These are phyloP conservation scores for Thera britannica DNA, from an alignment of 2,888 invertebrate genomes.

Conservation along the genomic window DNA sequence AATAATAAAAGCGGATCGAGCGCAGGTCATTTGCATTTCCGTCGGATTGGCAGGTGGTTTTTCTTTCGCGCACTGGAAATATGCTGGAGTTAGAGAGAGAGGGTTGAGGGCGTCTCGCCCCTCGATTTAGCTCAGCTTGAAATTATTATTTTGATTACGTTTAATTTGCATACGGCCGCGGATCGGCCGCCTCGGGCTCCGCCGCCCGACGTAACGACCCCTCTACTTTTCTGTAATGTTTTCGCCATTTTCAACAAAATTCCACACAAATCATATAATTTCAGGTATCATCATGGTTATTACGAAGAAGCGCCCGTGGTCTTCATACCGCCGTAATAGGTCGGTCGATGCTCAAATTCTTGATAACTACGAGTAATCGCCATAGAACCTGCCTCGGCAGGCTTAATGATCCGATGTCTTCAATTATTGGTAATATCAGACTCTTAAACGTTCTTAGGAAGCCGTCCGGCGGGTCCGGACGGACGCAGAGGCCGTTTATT, in stretches of 20 bases:
- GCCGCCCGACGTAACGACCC: slow-evolving; percentile 77
- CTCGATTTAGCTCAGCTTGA: slow-evolving; percentile 62
- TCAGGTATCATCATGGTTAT: slow-evolving; percentile 83
- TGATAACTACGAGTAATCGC: slow-evolving; percentile 83
- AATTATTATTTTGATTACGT: slow-evolving; percentile 85
- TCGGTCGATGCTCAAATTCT: slow-evolving; percentile 77
- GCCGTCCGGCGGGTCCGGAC: slow-evolving; percentile 67
- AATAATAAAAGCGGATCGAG: slow-evolving; percentile 76
- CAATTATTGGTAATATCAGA: slow-evolving; percentile 83
- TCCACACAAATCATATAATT: slow-evolving; percentile 84
- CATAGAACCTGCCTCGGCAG: slow-evolving; percentile 77
- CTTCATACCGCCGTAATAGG: slow-evolving; percentile 76
- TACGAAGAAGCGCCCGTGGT: slow-evolving; percentile 80
- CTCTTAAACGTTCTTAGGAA: slow-evolving; percentile 80
- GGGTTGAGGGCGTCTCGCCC: slow-evolving; percentile 50
- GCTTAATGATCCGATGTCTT: slow-evolving; percentile 75
- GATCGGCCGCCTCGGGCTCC: slow-evolving; percentile 61
- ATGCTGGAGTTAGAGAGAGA: slow-evolving; percentile 62
- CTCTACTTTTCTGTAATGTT: slow-evolving; percentile 84
- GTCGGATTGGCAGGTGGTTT: slow-evolving; percentile 60
- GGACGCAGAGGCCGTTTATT: slow-evolving; percentile 54
- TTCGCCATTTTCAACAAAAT: slow-evolving; percentile 85
- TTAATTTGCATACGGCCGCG: slow-evolving; percentile 82
- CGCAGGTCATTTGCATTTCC: slow-evolving; percentile 76
- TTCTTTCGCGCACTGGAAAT: slow-evolving; percentile 56